Evolutionary conservation across 2,113 vertebrate genomes (phyloP).

Genomic region (Cercocebus atys): DNA sequence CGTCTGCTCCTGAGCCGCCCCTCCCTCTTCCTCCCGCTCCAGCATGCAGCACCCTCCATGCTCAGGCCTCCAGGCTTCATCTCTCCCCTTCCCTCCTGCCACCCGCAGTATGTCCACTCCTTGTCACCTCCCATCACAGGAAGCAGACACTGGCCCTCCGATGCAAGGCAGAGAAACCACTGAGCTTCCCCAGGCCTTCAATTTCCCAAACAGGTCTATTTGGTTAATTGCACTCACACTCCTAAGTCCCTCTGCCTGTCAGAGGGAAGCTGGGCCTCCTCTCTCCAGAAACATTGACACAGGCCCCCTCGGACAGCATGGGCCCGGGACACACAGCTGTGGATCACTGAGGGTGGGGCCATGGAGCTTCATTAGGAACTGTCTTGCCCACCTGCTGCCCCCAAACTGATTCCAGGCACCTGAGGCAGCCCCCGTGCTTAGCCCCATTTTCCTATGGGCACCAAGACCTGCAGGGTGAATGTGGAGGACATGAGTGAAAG

Average conservation of each 20-base stretch:
- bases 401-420: background rate
- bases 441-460: background rate
- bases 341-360: background rate
- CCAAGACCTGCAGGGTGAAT: background rate
- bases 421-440: background rate
- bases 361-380: background rate
- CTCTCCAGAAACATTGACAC: background rate
- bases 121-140: background rate
- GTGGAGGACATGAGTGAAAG: background rate
- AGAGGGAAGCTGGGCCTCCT: background rate
- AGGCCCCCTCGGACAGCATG: background rate
- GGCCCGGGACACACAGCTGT: background rate
- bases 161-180: background rate
- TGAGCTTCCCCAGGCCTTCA: slow-evolving; percentile 7
- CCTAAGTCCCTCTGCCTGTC: background rate
- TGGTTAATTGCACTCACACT: slow-evolving; percentile 16
- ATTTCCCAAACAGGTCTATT: slow-evolving; percentile 33
- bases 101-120: background rate
- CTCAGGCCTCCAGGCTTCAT: background rate
- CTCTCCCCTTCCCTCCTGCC: too few species aligned
- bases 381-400: background rate
- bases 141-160: slow-evolving; percentile 18
- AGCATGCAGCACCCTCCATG: background rate
- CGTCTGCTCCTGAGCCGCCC: background rate
- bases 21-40: background rate